phyloP scores from a whole-genome alignment of 2,797 vertebrate genomes.

The Cryptoblepharus egeriae region DNA sequence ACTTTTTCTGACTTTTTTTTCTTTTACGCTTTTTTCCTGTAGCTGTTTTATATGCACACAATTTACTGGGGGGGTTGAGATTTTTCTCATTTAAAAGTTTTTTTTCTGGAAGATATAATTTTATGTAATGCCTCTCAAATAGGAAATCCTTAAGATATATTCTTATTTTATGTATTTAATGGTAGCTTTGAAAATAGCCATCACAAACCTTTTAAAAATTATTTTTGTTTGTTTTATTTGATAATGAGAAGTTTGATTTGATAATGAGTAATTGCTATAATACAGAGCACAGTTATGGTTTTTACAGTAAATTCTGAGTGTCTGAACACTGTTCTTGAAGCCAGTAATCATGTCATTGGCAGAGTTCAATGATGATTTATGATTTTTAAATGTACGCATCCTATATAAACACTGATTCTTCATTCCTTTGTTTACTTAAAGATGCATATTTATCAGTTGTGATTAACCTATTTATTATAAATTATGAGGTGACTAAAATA shows the following conservation, averaged over 20 bases:
- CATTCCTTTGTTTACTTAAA: constrained; percentile 87
- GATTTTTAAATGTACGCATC: constrained; percentile 85
- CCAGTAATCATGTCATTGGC: constrained; percentile 84
- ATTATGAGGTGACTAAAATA: constrained; percentile 83
- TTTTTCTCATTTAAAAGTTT: constrained; percentile 84
- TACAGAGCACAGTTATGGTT: constrained; percentile 82
- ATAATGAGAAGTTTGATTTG: constrained; percentile 83
- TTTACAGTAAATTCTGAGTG: constrained; percentile 81
- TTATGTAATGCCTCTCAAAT: constrained; percentile 87
- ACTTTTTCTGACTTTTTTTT: constrained; percentile 82
- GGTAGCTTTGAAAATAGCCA: constrained; percentile 81
- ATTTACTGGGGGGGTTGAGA: constrained; percentile 80
- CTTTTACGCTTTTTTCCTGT: constrained; percentile 84
- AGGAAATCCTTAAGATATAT: constrained; percentile 82
- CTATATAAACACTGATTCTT: constrained; percentile 81
- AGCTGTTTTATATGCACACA: constrained; percentile 84
- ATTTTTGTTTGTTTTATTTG: constrained; percentile 81
- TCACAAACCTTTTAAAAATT: constrained; percentile 82
- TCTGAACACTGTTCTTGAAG: constrained; percentile 83
- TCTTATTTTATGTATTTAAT: constrained; percentile 84
- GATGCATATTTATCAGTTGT: constrained; percentile 84
- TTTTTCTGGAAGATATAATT: constrained; percentile 87
- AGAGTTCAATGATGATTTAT: constrained; percentile 80
- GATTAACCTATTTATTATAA: constrained; percentile 86
- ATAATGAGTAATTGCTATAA: constrained; percentile 78